phyloP scores from a whole-genome alignment of 2,888 invertebrate genomes.

The Mesorhabditis spiculigera region DNA sequence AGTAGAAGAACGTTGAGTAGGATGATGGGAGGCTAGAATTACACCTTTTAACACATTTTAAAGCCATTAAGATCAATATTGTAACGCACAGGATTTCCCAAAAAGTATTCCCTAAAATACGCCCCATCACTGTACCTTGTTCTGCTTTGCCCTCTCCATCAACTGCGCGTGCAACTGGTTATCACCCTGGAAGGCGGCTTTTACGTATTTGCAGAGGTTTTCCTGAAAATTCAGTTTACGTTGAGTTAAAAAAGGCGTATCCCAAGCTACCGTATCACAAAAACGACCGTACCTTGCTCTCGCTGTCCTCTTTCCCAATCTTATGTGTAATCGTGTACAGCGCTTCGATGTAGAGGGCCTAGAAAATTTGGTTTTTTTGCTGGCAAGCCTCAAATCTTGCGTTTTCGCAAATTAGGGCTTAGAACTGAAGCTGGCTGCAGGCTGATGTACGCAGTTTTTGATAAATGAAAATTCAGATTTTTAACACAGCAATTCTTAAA shows the following conservation, averaged over 20 bases:
- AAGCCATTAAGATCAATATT: no score
- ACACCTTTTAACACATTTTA: background rate
- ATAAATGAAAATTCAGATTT: no score
- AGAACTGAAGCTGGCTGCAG: conserved; percentile 1
- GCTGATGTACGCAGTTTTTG: no score
- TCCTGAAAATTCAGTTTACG: conserved; percentile 64
- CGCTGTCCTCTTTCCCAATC: conserved; percentile 67
- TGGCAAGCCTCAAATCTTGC: background rate
- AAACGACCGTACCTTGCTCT: conserved; percentile 12
- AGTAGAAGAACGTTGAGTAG: conserved; percentile 85
- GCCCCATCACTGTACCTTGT: conserved; percentile 69
- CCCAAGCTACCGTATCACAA: conserved; percentile 1
- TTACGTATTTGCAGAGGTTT: conserved; percentile 84
- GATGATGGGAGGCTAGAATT: conserved; percentile 77
- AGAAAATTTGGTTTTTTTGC: conserved; percentile 13
- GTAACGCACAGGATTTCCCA: no score
- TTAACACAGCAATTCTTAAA: no score
- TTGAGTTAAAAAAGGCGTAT: background rate
- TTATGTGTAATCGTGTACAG: conserved; percentile 93
- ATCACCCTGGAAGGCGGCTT: conserved; percentile 80
- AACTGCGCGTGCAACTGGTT: conserved; percentile 79
- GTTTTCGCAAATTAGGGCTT: conserved; percentile 8
- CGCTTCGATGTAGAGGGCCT: conserved; percentile 81
- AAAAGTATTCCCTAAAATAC: background rate
- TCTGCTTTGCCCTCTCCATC: conserved; percentile 80